These are phyloP conservation scores for Heliconius nattereri DNA, from an alignment of 1,140 invertebrate species.

Conservation along the genomic window DNA sequence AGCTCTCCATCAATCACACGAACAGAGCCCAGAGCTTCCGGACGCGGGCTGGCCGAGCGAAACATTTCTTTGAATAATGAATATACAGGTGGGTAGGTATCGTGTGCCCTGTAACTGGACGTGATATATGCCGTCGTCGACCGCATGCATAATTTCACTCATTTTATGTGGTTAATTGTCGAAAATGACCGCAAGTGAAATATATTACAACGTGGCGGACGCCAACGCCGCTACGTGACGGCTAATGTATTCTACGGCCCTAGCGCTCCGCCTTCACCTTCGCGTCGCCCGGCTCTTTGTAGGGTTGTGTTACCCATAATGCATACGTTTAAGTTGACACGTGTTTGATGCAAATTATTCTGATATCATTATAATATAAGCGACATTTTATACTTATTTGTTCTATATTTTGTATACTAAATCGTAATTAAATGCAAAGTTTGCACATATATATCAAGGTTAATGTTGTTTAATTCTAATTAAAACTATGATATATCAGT, in stretches of 20 bases:
- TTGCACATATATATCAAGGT: too few relatives aligned
- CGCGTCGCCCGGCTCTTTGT: slow-evolving; percentile 58
- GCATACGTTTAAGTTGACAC: slow-evolving; percentile 39
- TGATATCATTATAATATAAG: slow-evolving; percentile 13
- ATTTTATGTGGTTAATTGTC: slow-evolving; percentile 82
- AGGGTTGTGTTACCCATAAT: slow-evolving; percentile 39
- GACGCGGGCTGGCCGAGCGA: slow-evolving; percentile 70
- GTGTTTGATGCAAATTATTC: slow-evolving; percentile 35
- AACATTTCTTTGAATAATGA: slow-evolving; percentile 82
- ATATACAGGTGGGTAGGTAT: slow-evolving; percentile 76
- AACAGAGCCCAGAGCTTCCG: slow-evolving; percentile 73
- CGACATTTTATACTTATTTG: neutral
- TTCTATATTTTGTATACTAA: neutral
- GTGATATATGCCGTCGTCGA: slow-evolving; percentile 80
- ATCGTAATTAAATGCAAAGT: too few relatives aligned
- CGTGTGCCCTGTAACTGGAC: slow-evolving; percentile 75
- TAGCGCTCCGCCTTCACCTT: slow-evolving; percentile 63
- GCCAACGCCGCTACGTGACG: slow-evolving; percentile 61
- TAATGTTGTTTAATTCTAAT: too few relatives aligned
- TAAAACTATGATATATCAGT: too few relatives aligned
- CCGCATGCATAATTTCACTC: slow-evolving; percentile 81
- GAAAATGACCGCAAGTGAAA: slow-evolving; percentile 80
- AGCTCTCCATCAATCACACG: slow-evolving; percentile 77
- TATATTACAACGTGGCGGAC: slow-evolving; percentile 71
- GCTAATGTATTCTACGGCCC: slow-evolving; percentile 75